These are phyloP conservation scores for Noctua fimbriata DNA, from an alignment of 2,888 invertebrate species.

Conservation along the genomic window DNA sequence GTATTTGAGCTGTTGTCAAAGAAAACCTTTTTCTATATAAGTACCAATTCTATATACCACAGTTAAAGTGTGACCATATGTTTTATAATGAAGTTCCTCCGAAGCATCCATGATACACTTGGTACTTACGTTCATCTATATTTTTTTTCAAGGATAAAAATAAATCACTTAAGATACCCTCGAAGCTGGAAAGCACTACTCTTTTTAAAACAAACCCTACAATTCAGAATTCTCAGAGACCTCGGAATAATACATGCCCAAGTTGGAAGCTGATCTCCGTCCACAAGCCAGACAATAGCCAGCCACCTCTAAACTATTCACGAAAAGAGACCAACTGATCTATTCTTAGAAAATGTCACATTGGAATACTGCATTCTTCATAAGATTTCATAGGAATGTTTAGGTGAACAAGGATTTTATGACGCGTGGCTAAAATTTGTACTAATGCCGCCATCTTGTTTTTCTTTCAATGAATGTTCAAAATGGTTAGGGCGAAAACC, in stretches of 20 bases:
- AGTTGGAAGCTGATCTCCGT: slow-evolving; percentile 18
- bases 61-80: neutral
- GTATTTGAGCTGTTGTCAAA: neutral
- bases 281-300: slow-evolving; percentile 22
- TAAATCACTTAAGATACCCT: neutral
- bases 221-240: neutral
- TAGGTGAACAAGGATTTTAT: neutral
- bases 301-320: slow-evolving; percentile 34
- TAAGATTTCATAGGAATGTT: neutral
- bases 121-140: neutral
- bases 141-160: neutral
- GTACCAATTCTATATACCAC: neutral
- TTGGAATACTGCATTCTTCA: neutral
- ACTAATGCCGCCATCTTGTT: neutral
- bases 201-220: neutral
- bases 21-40: neutral
- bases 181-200: neutral
- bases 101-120: neutral
- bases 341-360: slow-evolving; percentile 22
- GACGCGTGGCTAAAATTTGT: neutral
- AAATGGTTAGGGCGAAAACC: neutral
- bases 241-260: slow-evolving; percentile 31
- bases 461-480: neutral
- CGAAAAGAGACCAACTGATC: slow-evolving; percentile 15
- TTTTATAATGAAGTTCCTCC: neutral